Base-by-base conservation (phyloP, 2,888 invertebrate genomes). In the Mythimna ferrago region DNA sequence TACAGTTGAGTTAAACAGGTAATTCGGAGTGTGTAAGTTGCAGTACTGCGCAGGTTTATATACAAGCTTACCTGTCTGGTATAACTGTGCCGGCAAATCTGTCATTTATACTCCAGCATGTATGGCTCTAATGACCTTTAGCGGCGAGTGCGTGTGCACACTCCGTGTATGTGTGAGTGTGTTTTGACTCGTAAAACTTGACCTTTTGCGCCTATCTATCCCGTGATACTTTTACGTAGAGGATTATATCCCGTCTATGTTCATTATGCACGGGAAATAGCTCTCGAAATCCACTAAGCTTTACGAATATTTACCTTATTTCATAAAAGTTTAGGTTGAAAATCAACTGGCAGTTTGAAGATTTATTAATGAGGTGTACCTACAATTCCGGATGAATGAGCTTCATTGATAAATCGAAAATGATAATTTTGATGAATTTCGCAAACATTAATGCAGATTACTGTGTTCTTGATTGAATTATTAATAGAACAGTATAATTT, bases 251-350 rank as follows among this genome's bases (percentile, higher is more conserved):
- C 64, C 72, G 6, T 78, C 44, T 35, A 77, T 38, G 60, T 67
- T 81, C 56, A 70, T 64, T 66, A 75, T 44, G 35, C 78, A 70
- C 64, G 71, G 61, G 44, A 70, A 81, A 69, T 61, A 70, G 77
- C 76, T 58, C n/a, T 35, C 32, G 26, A 60, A 76, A 76, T 58
- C 54, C 41, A 35, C 35, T 38, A 58, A 54, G 56, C 56, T 66
- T 44, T 54, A n/a, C 16, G 48, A 76, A 54, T 76, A 66, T 76
- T 62, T 2, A 21, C 67, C 32, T 66, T 76, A 57, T 57, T 54
- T 11, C 19, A 16, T 21, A 48, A 44, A 21, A 0, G 2, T 21
- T 63, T 58, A 57, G 32, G 76, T 77, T 21, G n/a, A 67, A 32
- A 81, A 62, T 77, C 68, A 57, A 16, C 62, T 81, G 35, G n/a